Conservation (phyloP, 2,113 vertebrate species). For the Paracanthobrama guichenoti region DNA sequence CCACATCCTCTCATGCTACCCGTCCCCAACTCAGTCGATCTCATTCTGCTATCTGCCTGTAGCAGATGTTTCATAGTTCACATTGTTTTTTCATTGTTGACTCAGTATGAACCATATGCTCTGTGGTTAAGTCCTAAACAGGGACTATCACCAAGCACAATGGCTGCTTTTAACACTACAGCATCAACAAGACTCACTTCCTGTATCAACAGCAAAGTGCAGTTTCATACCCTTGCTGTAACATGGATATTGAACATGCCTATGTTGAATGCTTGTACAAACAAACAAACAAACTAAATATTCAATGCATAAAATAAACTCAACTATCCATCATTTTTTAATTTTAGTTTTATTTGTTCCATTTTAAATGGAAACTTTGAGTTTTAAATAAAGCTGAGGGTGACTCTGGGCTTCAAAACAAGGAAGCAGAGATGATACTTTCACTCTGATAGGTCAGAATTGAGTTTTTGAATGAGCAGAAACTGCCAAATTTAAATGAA, state of each 20-base stretch:
- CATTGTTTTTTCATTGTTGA: constrained; percentile 20
- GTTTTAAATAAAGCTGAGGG: not conserved
- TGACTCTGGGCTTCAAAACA: not conserved
- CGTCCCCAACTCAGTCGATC: not conserved
- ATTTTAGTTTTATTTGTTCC: not conserved
- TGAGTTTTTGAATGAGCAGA: not conserved
- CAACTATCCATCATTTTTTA: not conserved
- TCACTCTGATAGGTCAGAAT: not conserved
- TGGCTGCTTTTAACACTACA: constrained; percentile 1
- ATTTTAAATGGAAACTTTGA: not conserved
- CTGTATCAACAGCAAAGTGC: not conserved
- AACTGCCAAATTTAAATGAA: not conserved
- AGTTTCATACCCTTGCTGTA: not conserved
- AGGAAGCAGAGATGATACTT: not conserved
- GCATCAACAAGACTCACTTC: constrained; percentile 16
- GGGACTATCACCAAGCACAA: constrained; percentile 17
- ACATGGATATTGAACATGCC: not conserved
- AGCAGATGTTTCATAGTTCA: constrained; percentile 19
- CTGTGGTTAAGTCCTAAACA: constrained; percentile 22
- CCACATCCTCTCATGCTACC: constrained; percentile 8
- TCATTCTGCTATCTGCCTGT: constrained; percentile 3
- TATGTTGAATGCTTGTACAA: not conserved
- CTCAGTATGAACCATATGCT: not conserved
- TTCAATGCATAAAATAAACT: not conserved
- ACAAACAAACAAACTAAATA: not conserved